Percentiles rank a stretch among this genome's conserved stretches.
phyloP scores from a whole-genome alignment of 2,797 vertebrate genomes.

The Aphelocoma californica region DNA sequence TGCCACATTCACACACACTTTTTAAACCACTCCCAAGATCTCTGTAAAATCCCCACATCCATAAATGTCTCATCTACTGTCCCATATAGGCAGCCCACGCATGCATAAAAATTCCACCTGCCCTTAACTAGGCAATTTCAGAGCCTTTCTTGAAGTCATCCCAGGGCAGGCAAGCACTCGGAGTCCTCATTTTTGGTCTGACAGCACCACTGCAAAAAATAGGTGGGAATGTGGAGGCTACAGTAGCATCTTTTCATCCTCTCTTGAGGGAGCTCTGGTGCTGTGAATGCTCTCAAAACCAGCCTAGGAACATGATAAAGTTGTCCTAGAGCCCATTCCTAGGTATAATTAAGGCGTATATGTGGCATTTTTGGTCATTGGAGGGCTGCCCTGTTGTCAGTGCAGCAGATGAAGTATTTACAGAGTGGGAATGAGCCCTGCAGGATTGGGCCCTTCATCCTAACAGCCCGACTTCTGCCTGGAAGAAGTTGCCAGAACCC shows the following conservation, averaged over 20 bases:
- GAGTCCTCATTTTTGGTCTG: background rate
- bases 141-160: background rate
- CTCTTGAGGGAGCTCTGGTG: background rate
- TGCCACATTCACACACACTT: background rate
- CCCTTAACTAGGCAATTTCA: background rate
- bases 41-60: background rate
- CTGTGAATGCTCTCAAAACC: background rate
- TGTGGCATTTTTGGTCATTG: background rate
- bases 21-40: background rate
- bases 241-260: background rate
- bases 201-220: background rate
- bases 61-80: background rate
- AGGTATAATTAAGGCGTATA: background rate
- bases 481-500: background rate
- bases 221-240: background rate
- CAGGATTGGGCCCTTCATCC: background rate
- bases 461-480: background rate
- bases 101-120: background rate
- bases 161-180: background rate
- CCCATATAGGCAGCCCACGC: background rate
- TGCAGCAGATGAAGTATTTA: background rate
- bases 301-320: background rate
- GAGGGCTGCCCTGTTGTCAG: background rate
- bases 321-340: background rate
- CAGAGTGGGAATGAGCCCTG: background rate